phyloP scores from a whole-genome alignment of 2,888 invertebrate species.

The Stegana nigrithorax region DNA sequence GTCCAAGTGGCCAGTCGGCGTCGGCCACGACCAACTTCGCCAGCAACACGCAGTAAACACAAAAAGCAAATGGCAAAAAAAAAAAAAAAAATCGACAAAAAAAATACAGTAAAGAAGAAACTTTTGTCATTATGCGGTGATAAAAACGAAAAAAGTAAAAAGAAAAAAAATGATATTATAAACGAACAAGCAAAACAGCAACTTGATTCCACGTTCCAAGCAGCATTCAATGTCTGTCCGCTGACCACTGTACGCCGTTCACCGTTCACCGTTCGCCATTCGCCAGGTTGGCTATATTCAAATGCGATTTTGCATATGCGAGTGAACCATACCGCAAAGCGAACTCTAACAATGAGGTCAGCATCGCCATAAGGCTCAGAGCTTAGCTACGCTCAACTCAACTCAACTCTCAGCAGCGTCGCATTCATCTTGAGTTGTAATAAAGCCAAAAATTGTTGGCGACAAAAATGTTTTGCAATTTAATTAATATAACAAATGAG shows the following conservation, averaged over 20 bases:
- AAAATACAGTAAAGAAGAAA: conserved; percentile 41
- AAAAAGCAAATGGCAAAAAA: conserved; percentile 28
- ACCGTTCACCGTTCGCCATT: not conserved
- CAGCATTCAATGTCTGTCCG: not conserved
- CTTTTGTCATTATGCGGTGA: conserved; percentile 59
- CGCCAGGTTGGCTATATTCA: conserved; percentile 26
- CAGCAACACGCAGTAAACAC: conserved; percentile 25
- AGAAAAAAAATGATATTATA: conserved; percentile 50
- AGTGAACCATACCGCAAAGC: no score
- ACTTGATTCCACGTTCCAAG: no score
- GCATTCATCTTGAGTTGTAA: conserved; percentile 51
- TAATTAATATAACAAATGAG: conserved; percentile 53
- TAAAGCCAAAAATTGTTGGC: conserved; percentile 34
- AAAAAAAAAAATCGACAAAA: conserved; percentile 23
- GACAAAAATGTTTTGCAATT: conserved; percentile 43
- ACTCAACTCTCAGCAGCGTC: conserved; percentile 12
- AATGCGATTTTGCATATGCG: conserved; percentile 5
- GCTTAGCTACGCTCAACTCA: conserved; percentile 23
- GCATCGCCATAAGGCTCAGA: conserved; percentile 25
- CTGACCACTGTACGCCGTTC: no score
- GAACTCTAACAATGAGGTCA: conserved; percentile 62
- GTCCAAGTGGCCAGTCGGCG: no score
- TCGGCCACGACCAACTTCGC: conserved; percentile 12
- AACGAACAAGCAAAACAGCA: conserved; percentile 49
- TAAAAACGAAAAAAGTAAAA: conserved; percentile 31